Base-by-base conservation (phyloP, 2,888 invertebrate species). In the Leptinotarsa juncta region DNA sequence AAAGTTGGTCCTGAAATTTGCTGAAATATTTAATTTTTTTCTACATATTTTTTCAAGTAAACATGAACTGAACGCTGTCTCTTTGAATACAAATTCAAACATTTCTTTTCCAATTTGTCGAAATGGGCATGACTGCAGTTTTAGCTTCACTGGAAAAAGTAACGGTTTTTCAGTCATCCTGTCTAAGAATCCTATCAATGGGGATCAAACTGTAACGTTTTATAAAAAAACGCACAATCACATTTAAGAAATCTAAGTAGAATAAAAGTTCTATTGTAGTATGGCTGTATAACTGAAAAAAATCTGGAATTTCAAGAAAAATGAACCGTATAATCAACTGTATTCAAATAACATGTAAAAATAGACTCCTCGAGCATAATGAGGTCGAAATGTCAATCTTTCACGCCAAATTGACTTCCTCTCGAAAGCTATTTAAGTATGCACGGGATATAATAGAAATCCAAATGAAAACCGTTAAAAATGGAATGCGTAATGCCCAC, bases 341-440 rank as follows among this genome's bases (percentile, higher is more conserved):
- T 72, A 76, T 78, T 76, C 78, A 76, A 78, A 78, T 78, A 72
- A 75, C 72, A 74, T 74, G 70, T 72, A 72, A 73, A 78, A 74
- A 74, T 76, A 74, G 74, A 78, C 74, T 74, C 66, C 57, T 76
- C 67, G 42, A 74, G 79, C 81, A 83, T 84, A 84, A 83, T 82
- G 82, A 81, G 79, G 80, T 79, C 72, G 79, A 83, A 77, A 79
- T 83, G 84, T 84, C 84, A 84, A 84, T 84, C 84, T 82, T 83
- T 84, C 83, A 83, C 84, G 83, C 81, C 80, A 68, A 81, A 83
- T 84, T 84, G 84, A 84, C 84, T 84, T 84, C 84, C 82, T 78
- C 77, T 79, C 78, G 78, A 74, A 72, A 73, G 72, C 78, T 73
- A 55, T 78, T 81, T 74, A 72, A 77, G 74, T 79, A 80, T 78